Base-by-base conservation (phyloP, 2,888 invertebrate genomes). In the Cerastoderma edule region DNA sequence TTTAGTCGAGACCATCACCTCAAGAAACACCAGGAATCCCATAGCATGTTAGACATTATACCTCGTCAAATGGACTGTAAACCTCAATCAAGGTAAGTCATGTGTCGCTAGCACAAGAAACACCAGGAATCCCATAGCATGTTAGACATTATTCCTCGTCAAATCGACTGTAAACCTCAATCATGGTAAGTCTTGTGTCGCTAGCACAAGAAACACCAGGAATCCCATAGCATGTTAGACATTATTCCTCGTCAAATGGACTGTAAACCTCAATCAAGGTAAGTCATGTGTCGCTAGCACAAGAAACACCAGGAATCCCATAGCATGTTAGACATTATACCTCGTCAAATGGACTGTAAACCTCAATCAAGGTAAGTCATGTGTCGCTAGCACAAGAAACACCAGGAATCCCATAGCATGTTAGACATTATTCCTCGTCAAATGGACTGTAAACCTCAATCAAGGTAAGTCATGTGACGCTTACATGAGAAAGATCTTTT, bases 311-410 rank as follows among this genome's bases (percentile, higher is more conserved):
- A 72, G 66, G 76, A 76, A 68, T 72, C 72, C 0, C 76, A 76
- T 28, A 67, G 54, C 16, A 44, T 72, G 8, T 27, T 22, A 24
- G 60, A 60, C 27, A 57, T 13, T 5, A n/a, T 32, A 32, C 33
- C 57, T 16, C 10, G 19, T 22, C 57, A 57, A 33, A 30, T 16
- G 27, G 57, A 57, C 6, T 28, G 19, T 57, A 57, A 57, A 57
- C n/a, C n/a, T n/a, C n/a, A n/a, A n/a, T n/a, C n/a, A n/a, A n/a
- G n/a, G n/a, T n/a, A n/a, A n/a, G n/a, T n/a, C n/a, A n/a, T n/a
- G n/a, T n/a, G n/a, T n/a, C 76, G 72, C 56, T 72, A 76, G 28
- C 68, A 72, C n/a, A 76, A 76, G 48, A 76, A 76, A 44, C 76
- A 76, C 30, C 64, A 72, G 66, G 76, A 76, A 68, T 72, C 72